Conservation (phyloP, 2,888 invertebrate species). For the Ashinkailepas kermadecensis region DNA sequence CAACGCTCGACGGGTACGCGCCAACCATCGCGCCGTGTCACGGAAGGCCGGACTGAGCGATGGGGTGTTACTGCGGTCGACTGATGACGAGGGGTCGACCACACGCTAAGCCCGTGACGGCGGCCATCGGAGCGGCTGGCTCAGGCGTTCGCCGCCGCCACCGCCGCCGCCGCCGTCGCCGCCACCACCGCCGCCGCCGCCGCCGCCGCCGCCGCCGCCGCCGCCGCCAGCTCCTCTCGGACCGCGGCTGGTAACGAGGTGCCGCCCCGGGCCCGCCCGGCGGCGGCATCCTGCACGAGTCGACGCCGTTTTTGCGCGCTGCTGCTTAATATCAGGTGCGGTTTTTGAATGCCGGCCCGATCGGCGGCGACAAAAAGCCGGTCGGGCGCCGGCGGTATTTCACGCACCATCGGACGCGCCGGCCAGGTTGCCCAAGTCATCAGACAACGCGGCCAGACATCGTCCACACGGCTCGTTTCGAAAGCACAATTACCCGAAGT, state of each 20-base stretch:
- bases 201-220: neutral
- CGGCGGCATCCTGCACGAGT: neutral
- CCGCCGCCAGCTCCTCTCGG: neutral
- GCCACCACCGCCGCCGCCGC: neutral
- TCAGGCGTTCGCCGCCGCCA: neutral
- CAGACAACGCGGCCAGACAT: neutral
- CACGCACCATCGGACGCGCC: neutral
- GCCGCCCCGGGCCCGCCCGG: neutral
- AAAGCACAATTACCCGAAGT: neutral
- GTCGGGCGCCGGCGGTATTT: neutral
- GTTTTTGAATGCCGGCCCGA: neutral
- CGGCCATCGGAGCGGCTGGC: too few relatives aligned
- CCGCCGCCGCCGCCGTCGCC: neutral
- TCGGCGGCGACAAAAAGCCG: neutral
- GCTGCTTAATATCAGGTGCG: neutral
- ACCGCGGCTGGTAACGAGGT: neutral
- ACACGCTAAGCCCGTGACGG: too few relatives aligned
- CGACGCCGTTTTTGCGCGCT: neutral
- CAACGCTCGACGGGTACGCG: too few relatives aligned
- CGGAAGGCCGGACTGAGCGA: too few relatives aligned
- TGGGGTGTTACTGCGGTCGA: too few relatives aligned
- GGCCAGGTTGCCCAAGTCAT: neutral
- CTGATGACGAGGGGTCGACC: too few relatives aligned
- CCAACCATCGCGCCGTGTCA: too few relatives aligned
- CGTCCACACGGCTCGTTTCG: neutral